Evolutionary conservation across 2,797 vertebrate genomes (phyloP).

Genomic region (Odontamblyopus rebecca): DNA sequence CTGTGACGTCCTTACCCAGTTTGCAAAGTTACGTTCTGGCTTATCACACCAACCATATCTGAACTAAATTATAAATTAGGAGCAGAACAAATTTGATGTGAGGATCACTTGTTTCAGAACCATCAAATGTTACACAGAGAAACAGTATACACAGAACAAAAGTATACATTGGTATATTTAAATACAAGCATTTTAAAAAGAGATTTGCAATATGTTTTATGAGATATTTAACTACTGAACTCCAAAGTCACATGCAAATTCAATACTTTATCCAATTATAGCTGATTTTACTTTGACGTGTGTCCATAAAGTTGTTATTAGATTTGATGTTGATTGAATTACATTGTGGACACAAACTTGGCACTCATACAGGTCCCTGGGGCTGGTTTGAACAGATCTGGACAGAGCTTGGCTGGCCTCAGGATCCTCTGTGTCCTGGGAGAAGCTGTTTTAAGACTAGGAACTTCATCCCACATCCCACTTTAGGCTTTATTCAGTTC

Average conservation of each 20-base stretch:
- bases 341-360: slow-evolving; percentile 70
- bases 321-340: slow-evolving; percentile 70
- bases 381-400: slow-evolving; percentile 46
- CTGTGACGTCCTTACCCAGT: too few species aligned
- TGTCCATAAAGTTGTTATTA: slow-evolving; percentile 18
- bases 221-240: not conserved
- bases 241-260: not conserved
- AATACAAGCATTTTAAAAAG: not conserved
- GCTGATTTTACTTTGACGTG: not conserved
- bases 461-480: slow-evolving; percentile 53
- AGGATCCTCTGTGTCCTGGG: slow-evolving; percentile 42
- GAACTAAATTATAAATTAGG: not conserved
- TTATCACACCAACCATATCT: not conserved
- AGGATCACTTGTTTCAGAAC: not conserved
- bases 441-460: slow-evolving; percentile 45
- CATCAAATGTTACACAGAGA: not conserved
- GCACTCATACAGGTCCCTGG: slow-evolving; percentile 64
- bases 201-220: not conserved
- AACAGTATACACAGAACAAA: too few species aligned
- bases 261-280: not conserved
- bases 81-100: not conserved
- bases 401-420: slow-evolving; percentile 46
- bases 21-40: not conserved
- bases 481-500: slow-evolving; percentile 70
- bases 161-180: not conserved